Conservation (phyloP, 2,888 invertebrate genomes). For the Tiliacea aurago region DNA sequence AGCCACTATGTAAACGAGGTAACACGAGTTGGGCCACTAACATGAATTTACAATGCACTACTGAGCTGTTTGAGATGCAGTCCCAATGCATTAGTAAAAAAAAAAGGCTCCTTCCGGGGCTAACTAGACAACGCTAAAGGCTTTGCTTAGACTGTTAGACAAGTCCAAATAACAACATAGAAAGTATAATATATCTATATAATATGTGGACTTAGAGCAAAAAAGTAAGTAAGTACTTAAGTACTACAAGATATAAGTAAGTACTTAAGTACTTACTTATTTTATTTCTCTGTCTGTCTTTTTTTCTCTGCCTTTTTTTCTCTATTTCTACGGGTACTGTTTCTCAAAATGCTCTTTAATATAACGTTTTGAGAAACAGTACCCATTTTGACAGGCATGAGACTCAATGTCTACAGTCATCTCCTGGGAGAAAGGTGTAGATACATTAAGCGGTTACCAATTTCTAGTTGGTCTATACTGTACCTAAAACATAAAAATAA, state of each 20-base stretch:
- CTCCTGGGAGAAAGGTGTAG: not conserved
- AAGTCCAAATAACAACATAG: not conserved
- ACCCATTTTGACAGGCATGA: not conserved
- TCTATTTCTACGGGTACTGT: no score
- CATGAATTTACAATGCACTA: constrained; percentile 35
- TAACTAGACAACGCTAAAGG: constrained; percentile 18
- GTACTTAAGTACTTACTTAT: no score
- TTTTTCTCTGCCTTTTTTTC: no score
- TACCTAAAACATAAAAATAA: not conserved
- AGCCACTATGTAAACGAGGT: constrained; percentile 3
- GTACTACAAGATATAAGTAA: no score
- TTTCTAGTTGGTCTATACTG: not conserved
- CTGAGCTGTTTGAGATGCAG: constrained; percentile 43
- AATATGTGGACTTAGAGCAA: not conserved
- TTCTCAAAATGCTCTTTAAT: no score
- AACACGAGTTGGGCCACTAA: constrained; percentile 14
- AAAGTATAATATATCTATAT: not conserved
- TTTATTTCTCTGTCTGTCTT: no score
- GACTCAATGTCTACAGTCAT: not conserved
- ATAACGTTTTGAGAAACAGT: not conserved
- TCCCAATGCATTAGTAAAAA: constrained; percentile 42
- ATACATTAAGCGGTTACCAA: not conserved
- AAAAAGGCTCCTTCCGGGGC: constrained; percentile 34
- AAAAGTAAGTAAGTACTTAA: no score
- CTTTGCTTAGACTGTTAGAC: constrained; percentile 13